Base-by-base conservation (phyloP, 2,888 invertebrate genomes). In the Drosophila macrospina region DNA sequence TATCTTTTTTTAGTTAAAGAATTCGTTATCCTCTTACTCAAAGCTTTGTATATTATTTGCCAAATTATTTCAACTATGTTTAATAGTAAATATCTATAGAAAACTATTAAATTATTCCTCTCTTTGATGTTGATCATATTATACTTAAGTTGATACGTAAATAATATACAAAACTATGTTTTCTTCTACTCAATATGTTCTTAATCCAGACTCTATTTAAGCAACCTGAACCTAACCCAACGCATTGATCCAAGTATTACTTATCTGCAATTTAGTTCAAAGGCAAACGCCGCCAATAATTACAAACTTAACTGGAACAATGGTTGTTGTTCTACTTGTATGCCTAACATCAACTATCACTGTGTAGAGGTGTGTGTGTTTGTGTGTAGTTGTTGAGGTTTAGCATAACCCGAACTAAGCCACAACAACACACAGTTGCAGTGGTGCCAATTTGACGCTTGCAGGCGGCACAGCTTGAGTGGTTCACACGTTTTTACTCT, bases 381-480 rank as follows among this genome's bases (percentile, higher is more conserved):
- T 34, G 44, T 37, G 7, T 48, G 8, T 48, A 7, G 34, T 34
- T 51, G 61, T 32, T 7, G 52, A 16, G 71, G 67, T 42, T 63
- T 56, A 47, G 64, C 65, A 36, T 39, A 44, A 26, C 16, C 54
- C 24, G 44, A 37, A 52, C 42, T 62, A 56, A 70, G 61, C 50
- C 51, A 34, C 47, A 34, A 47, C 51, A 68, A 64, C 67, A 68
- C 57, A 72, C 77, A 86, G 69, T 30, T 83, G 83, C 83, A 86
- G 66, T 62, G 69, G 30, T 45, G 32, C 28, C 62, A 52, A 61
- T 61, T 72, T 56, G 62, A 57, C 65, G 62, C 70, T 52, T 86
- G 84, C 84, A 84, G 69, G 64, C 51, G 62, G 44, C 69, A 70
- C 85, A 88, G 78, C 84, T 84, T 89, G 87, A 73, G 47, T 48